Evolutionary conservation across 1,140 invertebrate species (phyloP), one percentile per base, ranked within the genome.

Genomic region (Nasonia vitripennis): DNA sequence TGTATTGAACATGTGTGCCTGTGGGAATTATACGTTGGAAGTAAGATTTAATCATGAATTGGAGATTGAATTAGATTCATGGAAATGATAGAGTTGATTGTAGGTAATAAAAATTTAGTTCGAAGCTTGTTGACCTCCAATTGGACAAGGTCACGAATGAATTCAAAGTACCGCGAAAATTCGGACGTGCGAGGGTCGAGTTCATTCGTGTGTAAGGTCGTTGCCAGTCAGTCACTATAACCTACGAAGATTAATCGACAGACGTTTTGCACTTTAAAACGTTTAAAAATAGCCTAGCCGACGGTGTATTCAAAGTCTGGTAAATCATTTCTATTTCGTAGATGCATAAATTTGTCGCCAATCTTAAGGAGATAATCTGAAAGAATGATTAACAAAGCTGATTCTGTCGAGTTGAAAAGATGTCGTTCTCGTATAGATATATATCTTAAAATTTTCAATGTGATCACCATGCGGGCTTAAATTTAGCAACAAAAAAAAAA

Each of bases 121-220:
- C 74, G 10, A 48, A 45, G 2, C 45, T 55, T 23, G 20, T 75
- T 70, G 74, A 37, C 83, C 83, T 79, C 83, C 67, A 79, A 20
- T 79, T n/a, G 12, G 12, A 6, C 75, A 73, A 84, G 77, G 77
- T 84, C 83, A 68, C n/a, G 37, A 78, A 45, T 34, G n/a, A 51
- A 67, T 37, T 37, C 34, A 37, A 37, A 37, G 34, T 37, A 37
- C 34, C 68, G 48, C 41, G 48, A 85, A 85, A 84, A 79, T 67
- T 31, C 37, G 79, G 77, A 85, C 70, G 78, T 85, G 83, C 74
- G 78, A 80, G 34, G 83, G 83, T 80, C 78, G n/a, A 79, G 68
- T 71, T 27, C 55, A 62, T 67, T 27, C 2, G 23, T 31, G 74
- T 27, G 37, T 83, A 75, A 84, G 75, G 75, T 70, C 75, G 41